phyloP scores from a whole-genome alignment of 2,888 invertebrate species.

The Tenthredo mesomela region DNA sequence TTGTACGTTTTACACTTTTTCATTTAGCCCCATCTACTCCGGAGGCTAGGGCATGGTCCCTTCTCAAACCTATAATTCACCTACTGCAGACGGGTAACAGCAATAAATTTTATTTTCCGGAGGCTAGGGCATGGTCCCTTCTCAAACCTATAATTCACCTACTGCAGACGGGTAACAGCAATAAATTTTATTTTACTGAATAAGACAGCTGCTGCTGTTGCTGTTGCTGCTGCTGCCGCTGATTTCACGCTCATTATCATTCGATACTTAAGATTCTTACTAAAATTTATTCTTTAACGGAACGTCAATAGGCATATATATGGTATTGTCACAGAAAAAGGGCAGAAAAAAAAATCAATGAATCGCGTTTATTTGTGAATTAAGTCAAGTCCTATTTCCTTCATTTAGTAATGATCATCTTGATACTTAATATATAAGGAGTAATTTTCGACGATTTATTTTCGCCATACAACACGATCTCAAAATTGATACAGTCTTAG shows the following conservation, averaged over 20 bases:
- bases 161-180: background rate
- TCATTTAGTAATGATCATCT: too few species aligned
- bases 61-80: conserved; percentile 28
- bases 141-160: conserved; percentile 26
- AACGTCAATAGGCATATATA: background rate
- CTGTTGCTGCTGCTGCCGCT: background rate
- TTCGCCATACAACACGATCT: too few species aligned
- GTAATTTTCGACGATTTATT: too few species aligned
- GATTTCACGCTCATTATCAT: conserved; percentile 6
- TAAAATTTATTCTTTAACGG: background rate
- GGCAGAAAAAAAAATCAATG: too few species aligned
- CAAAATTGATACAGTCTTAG: too few species aligned
- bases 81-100: background rate
- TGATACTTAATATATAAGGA: too few species aligned
- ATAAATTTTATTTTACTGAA: background rate
- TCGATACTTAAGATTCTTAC: background rate
- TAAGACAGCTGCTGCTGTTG: conserved; percentile 15
- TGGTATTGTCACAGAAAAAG: too few species aligned
- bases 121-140: background rate
- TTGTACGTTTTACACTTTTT: conserved; percentile 53
- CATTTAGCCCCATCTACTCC: background rate
- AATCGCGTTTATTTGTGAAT: too few species aligned
- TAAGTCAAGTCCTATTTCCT: too few species aligned
- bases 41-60: background rate
- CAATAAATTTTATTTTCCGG: conserved; percentile 4